Evolutionary conservation across 2,888 invertebrate species (phyloP).

Genomic region (Phlogophora meticulosa): DNA sequence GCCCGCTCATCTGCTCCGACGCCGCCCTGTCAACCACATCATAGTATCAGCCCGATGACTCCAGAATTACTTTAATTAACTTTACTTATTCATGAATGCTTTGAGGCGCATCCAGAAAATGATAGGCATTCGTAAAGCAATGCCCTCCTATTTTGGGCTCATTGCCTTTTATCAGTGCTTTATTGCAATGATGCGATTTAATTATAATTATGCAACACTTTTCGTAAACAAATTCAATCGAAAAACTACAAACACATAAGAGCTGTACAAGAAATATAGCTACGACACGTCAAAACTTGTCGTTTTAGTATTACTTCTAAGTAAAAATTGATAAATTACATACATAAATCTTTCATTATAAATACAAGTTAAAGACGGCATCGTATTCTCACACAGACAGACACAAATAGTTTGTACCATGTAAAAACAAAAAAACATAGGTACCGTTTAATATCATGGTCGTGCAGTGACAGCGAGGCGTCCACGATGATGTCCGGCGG

Average conservation of each 20-base stretch:
- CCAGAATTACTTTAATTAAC: background rate
- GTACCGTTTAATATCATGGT: slow-evolving; percentile 79
- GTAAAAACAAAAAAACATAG: background rate
- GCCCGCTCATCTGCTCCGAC: slow-evolving; percentile 78
- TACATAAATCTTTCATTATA: too few species aligned
- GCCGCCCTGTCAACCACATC: slow-evolving; percentile 67
- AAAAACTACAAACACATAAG: slow-evolving; percentile 7
- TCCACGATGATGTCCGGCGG: slow-evolving; percentile 85
- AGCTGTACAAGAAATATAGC: too few species aligned
- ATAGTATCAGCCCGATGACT: background rate
- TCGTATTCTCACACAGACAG: too few species aligned
- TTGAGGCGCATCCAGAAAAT: background rate
- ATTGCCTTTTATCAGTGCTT: background rate
- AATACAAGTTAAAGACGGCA: too few species aligned
- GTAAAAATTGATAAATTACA: too few species aligned
- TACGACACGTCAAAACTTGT: background rate
- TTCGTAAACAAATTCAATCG: too few species aligned
- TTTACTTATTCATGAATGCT: background rate
- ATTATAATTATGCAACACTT: too few species aligned
- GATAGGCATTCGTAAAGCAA: background rate
- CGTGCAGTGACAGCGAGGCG: slow-evolving; percentile 80
- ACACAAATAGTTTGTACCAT: background rate
- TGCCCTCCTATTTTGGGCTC: background rate
- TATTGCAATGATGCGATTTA: background rate
- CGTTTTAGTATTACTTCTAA: too few species aligned